Evolutionary conservation across 2,113 vertebrate species (phyloP).

Genomic region (Cyrtonyx montezumae): DNA sequence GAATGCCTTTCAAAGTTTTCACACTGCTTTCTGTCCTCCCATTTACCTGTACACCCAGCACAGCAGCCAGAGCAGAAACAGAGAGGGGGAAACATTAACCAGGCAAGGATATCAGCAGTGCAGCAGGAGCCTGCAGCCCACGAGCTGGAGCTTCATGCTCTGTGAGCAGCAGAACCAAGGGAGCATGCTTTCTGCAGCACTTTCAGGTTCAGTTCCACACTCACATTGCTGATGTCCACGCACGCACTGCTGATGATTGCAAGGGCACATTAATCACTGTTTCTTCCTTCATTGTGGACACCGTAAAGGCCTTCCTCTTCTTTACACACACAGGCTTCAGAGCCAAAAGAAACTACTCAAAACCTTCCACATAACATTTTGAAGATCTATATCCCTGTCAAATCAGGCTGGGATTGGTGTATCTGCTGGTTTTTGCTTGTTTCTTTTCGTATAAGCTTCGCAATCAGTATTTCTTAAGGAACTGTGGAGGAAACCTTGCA

Average conservation of each 20-base stretch:
- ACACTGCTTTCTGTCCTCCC: not conserved
- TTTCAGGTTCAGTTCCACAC: not conserved
- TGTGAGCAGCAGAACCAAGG: not conserved
- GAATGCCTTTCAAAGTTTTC: conserved; percentile 18
- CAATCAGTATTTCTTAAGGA: not conserved
- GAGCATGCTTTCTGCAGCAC: not conserved
- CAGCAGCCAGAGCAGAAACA: not conserved
- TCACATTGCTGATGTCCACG: not conserved
- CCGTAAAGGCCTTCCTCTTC: not conserved
- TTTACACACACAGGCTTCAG: not conserved
- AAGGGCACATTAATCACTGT: not conserved
- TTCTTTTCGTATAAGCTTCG: not conserved
- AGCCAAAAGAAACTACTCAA: not conserved
- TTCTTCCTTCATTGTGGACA: not conserved
- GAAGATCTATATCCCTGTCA: not conserved
- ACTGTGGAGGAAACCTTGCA: not conserved
- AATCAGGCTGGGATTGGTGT: not conserved
- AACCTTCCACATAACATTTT: not conserved
- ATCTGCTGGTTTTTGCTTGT: not conserved
- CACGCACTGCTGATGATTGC: not conserved
- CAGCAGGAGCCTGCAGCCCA: not conserved
- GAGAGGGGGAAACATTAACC: not conserved
- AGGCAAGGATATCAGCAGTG: not conserved
- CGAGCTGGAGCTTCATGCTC: not conserved
- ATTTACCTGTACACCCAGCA: conserved; percentile 31